Base-by-base conservation (phyloP, 1,140 invertebrate genomes). In the Notospermus geniculatus region DNA sequence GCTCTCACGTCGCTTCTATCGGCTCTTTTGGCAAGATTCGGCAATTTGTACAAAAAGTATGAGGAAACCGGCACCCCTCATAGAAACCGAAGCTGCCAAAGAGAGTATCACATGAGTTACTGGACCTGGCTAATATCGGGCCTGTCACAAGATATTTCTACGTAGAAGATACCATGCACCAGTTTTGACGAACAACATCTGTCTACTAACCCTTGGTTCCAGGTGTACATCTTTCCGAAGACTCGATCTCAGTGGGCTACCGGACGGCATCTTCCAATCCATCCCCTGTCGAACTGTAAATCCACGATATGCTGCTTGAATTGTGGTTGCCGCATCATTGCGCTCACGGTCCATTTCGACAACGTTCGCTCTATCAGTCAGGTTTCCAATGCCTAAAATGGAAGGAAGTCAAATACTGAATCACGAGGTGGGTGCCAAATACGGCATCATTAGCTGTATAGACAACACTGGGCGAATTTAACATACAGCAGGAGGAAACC, bases 221-320 rank as follows among this genome's bases (percentile, higher is more conserved):
- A 36, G 15, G 32, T 36, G 32, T 15, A 36, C 32, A 36, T 36
- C 32, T 15, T 36, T 36, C 5, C 32, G 32, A 15, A 36, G 32
- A 36, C 32, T 36, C 5, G 32, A 36, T 15, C 32, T 36, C 32
- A 36, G 4, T 36, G 32, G 32, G 11, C 50, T n/a, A 17, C 65
- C 65, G 28, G 56, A 50, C 22, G 65, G 65, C 23, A 67, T 45
- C 15, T 54, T 54, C 22, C 50, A 52, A 28, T 59, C 54, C 13
- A 70, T 46, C 41, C 59, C 64, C 27, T 70, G 67, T 25, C 73
- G 59, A 1, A 72, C 71, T 23, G 62, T 68, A 46, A 73, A 67
- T 15, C 73, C 73, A 22, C 71, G 54, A 52, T 72, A 75, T 2
- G 68, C 70, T 39, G 73, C 68, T 59, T 75, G 73, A 22, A 75